A percentile compares a stretch with the other conserved stretches of the same genome.
Evolutionary conservation across 2,797 vertebrate species (phyloP).

Genomic region (Poliocrania exsul): DNA sequence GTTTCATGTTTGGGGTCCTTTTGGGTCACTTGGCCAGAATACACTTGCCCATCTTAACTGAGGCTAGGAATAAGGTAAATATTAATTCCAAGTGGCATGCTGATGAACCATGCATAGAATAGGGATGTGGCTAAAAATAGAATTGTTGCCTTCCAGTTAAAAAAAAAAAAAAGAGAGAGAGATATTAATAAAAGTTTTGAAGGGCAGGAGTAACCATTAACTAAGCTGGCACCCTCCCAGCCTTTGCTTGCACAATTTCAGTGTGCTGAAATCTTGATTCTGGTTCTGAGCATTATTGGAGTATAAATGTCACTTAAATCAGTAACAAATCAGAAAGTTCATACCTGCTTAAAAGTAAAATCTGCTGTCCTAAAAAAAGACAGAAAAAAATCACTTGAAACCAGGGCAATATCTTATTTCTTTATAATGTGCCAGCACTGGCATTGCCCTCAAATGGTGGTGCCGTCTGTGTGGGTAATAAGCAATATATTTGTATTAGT

Average conservation of each 20-base stretch:
- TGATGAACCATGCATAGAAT: not conserved
- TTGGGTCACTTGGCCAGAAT: not conserved
- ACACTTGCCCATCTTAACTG: not conserved
- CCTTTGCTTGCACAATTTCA: not conserved
- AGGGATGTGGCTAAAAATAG: conserved; percentile 1
- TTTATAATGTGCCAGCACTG: not conserved
- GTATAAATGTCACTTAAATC: not conserved
- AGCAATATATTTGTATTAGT: not conserved
- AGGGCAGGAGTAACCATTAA: conserved; percentile 26
- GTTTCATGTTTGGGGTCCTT: not conserved
- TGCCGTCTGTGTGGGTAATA: not conserved
- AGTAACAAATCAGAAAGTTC: not conserved
- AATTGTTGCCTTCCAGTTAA: not conserved
- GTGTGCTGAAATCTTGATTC: not conserved
- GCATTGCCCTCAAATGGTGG: not conserved
- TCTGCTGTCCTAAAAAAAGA: not conserved
- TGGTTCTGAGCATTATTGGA: not conserved
- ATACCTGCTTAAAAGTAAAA: not conserved
- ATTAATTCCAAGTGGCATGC: conserved; percentile 1
- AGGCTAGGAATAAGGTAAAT: conserved; percentile 21
- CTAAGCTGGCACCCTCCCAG: not conserved
- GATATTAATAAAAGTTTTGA: not conserved
- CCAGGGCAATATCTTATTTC: not conserved
- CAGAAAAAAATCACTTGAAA: not conserved
- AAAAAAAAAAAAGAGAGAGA: not conserved